Conservation (phyloP, 2,888 invertebrate species). For the Nezara viridula region DNA sequence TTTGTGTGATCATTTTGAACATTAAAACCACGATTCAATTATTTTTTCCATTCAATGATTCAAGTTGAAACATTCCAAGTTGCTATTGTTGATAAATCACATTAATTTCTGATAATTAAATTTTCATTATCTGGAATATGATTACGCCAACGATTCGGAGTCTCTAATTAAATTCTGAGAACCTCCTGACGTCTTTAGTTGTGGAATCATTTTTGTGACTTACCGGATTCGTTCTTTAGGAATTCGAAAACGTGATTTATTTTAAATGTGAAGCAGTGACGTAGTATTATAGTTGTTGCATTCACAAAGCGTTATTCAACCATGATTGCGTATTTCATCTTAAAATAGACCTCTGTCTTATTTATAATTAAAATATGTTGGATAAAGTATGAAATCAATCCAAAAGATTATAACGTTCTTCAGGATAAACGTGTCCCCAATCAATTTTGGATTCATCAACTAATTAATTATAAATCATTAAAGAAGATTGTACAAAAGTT, state of each 20-base stretch:
- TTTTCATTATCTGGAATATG: slow-evolving; percentile 6
- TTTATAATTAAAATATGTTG: too few relatives aligned
- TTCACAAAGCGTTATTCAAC: not conserved
- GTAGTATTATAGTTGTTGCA: not conserved
- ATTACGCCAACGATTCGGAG: not conserved
- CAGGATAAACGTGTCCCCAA: too few relatives aligned
- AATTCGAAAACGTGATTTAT: not conserved
- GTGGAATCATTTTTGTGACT: not conserved
- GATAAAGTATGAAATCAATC: too few relatives aligned
- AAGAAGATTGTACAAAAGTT: too few relatives aligned
- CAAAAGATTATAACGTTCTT: too few relatives aligned
- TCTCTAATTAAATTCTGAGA: not conserved
- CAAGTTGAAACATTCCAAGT: not conserved
- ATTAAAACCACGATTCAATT: not conserved
- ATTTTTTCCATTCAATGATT: not conserved
- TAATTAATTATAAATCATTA: too few relatives aligned
- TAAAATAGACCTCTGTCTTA: too few relatives aligned
- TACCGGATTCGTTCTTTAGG: not conserved
- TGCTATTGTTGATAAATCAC: not conserved
- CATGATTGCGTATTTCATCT: too few relatives aligned
- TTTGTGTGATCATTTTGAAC: not conserved
- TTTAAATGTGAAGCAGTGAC: not conserved
- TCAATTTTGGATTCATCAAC: too few relatives aligned
- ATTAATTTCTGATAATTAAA: not conserved
- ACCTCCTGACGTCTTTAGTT: not conserved